These are phyloP conservation scores for Sinocyclocheilus maitianheensis DNA, from an alignment of 2,113 vertebrate genomes.

Conservation along the genomic window DNA sequence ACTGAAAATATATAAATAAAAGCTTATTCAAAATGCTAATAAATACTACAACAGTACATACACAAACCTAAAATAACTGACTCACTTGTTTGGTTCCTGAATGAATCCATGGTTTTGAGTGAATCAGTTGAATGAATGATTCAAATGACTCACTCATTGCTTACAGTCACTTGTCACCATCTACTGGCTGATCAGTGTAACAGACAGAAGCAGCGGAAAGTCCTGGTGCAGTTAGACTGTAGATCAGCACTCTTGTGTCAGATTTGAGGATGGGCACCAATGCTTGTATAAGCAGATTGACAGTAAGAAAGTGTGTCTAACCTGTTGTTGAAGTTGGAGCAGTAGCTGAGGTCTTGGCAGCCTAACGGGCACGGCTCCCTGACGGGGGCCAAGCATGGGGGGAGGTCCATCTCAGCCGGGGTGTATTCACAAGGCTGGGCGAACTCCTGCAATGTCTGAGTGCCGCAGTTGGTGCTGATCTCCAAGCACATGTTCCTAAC, in stretches of 20 bases:
- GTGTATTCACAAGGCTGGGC: slow-evolving; percentile 96
- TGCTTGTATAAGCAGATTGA: neutral
- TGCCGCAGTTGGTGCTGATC: slow-evolving; percentile 96
- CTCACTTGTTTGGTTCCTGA: no score
- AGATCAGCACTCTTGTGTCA: neutral
- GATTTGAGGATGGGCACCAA: neutral
- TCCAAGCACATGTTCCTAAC: slow-evolving; percentile 91
- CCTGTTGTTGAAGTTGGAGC: slow-evolving; percentile 99
- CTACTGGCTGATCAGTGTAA: neutral
- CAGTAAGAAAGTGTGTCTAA: slow-evolving; percentile 56
- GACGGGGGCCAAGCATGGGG: slow-evolving; percentile 95
- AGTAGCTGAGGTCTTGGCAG: slow-evolving; percentile 95
- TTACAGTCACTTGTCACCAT: neutral
- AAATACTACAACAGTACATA: no score
- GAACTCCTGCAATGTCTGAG: slow-evolving; percentile 97
- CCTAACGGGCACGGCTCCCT: slow-evolving; percentile 96
- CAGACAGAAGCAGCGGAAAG: no score
- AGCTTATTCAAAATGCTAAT: no score
- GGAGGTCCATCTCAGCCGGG: slow-evolving; percentile 88
- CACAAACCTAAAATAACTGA: no score
- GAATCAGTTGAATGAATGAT: neutral
- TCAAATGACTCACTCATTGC: no score
- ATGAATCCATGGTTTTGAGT: neutral
- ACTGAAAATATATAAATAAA: no score
- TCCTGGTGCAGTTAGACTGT: no score